phyloP scores from a whole-genome alignment of 1,140 invertebrate genomes.

The Hylaeus anthracinus region DNA sequence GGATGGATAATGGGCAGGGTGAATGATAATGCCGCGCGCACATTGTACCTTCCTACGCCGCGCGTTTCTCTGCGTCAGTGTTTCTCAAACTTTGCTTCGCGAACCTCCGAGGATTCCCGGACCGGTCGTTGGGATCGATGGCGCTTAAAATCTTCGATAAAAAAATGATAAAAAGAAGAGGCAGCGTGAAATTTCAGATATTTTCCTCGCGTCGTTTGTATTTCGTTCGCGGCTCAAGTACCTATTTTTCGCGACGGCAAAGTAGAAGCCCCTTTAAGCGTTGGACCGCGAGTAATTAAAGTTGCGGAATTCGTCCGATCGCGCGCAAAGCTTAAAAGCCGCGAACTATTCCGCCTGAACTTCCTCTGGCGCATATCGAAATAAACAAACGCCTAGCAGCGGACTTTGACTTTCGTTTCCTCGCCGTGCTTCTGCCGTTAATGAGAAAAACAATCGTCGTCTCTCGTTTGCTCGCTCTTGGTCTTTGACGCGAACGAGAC shows the following conservation, averaged over 20 bases:
- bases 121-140: too few relatives aligned
- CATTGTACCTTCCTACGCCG: constrained; percentile 40
- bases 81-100: too few relatives aligned
- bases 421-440: constrained; percentile 9
- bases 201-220: too few relatives aligned
- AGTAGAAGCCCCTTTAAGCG: background rate
- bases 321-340: constrained; percentile 23
- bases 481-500: constrained; percentile 45
- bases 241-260: too few relatives aligned
- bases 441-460: constrained; percentile 31
- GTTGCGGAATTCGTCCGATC: constrained; percentile 4
- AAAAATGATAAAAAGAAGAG: too few relatives aligned
- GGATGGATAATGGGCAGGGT: constrained; percentile 69
- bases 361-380: background rate
- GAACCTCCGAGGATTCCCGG: too few relatives aligned
- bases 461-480: constrained; percentile 14
- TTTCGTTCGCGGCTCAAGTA: too few relatives aligned
- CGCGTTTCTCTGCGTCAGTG: constrained; percentile 32
- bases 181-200: too few relatives aligned
- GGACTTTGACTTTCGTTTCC: constrained; percentile 14
- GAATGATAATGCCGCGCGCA: constrained; percentile 70
- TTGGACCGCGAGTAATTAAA: constrained; percentile 25
- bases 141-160: too few relatives aligned
- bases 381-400: constrained; percentile 14
- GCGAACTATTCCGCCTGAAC: constrained; percentile 11